A percentile compares a stretch with the other conserved stretches of the same genome.
phyloP scores from a whole-genome alignment of 1,140 invertebrate genomes.

The Ditylenchus dipsaci region DNA sequence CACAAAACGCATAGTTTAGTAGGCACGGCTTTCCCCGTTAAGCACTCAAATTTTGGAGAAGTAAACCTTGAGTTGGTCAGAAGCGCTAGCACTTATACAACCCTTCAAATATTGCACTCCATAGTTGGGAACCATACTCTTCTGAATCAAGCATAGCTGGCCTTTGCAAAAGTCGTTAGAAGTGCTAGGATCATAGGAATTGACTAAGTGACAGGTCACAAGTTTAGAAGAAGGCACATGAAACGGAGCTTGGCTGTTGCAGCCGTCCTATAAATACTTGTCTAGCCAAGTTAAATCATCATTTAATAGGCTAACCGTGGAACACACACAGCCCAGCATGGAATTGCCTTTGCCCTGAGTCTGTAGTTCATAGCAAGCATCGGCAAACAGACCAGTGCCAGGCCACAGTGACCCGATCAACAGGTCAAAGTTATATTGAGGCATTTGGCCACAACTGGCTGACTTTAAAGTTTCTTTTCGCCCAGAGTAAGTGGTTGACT shows the following conservation, averaged over 20 bases:
- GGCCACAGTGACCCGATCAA: slow-evolving; percentile 33
- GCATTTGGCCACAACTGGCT: slow-evolving; percentile 27
- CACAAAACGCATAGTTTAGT: no score
- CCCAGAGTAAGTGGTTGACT: not conserved
- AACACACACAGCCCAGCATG: slow-evolving; percentile 28
- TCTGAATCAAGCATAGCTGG: slow-evolving; percentile 34
- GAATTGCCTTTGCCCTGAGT: slow-evolving; percentile 2
- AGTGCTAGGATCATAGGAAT: not conserved
- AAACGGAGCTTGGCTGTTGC: slow-evolving; percentile 31
- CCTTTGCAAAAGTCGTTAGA: slow-evolving; percentile 25
- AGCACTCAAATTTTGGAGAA: no score
- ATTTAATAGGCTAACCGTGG: not conserved
- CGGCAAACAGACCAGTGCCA: slow-evolving; percentile 14
- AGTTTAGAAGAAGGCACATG: slow-evolving; percentile 25
- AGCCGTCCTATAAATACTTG: slow-evolving; percentile 22
- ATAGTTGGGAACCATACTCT: slow-evolving; percentile 20
- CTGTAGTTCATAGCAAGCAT: slow-evolving; percentile 31
- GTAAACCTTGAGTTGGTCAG: not conserved
- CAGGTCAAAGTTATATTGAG: slow-evolving; percentile 33
- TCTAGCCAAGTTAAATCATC: not conserved
- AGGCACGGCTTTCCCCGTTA: no score
- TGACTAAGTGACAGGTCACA: slow-evolving; percentile 6
- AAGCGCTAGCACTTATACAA: slow-evolving; percentile 21
- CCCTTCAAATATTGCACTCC: slow-evolving; percentile 27
- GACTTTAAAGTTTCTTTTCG: not conserved